Percentiles rank a stretch among this genome's conserved stretches.
Conservation (phyloP, 2,797 vertebrate species). For the Adelosebastes latens region DNA sequence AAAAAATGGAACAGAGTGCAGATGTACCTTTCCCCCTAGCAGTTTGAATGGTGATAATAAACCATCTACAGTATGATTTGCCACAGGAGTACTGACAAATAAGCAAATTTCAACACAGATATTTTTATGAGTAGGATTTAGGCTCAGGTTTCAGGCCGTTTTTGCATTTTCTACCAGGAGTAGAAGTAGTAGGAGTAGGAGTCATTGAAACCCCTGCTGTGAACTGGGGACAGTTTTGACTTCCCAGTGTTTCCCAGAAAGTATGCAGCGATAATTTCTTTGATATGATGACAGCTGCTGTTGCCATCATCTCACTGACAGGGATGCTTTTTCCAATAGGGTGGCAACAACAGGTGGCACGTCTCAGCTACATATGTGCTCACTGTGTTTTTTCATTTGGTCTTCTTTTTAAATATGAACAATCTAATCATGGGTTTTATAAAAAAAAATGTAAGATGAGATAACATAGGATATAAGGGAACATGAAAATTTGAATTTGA, state of each 20-base stretch:
- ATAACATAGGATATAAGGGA: neutral
- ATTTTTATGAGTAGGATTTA: neutral
- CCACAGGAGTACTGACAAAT: too few species aligned
- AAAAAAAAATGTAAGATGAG: too few species aligned
- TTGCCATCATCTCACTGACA: neutral
- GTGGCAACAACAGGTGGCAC: neutral
- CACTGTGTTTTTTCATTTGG: neutral
- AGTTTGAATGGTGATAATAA: too few species aligned
- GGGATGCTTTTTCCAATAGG: neutral
- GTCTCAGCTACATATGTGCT: neutral
- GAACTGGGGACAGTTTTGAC: neutral
- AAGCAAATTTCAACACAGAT: neutral
- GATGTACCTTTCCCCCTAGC: too few species aligned
- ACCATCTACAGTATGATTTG: too few species aligned
- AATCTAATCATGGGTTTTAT: neutral
- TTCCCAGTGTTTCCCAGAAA: neutral
- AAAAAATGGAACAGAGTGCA: neutral
- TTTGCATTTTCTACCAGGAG: neutral
- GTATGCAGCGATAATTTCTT: neutral
- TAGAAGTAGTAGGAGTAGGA: neutral
- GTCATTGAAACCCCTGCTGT: neutral
- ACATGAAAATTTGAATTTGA: neutral
- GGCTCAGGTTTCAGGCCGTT: neutral
- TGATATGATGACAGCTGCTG: neutral
- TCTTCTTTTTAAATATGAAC: neutral